Conservation (phyloP, 2,888 invertebrate genomes). For the Scaptomyza polygonia region DNA sequence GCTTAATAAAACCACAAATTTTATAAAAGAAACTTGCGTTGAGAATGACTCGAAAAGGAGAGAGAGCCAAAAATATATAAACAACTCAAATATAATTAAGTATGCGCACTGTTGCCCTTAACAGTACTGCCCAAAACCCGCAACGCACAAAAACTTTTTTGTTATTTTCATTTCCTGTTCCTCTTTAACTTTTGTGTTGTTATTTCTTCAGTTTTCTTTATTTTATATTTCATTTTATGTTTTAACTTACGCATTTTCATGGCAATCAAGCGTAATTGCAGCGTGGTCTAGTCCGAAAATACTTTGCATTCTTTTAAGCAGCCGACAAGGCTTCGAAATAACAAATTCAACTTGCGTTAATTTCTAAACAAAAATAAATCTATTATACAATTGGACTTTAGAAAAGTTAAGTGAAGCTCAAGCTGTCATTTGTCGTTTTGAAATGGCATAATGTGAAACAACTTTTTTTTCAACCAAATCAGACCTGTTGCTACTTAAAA, state of each 20-base stretch:
- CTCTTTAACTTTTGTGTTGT: conserved; percentile 6
- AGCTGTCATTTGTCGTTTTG: neutral
- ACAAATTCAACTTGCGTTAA: conserved; percentile 3
- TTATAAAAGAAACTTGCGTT: conserved; percentile 46
- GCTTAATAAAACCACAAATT: conserved; percentile 71
- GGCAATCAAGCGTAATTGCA: conserved; percentile 71
- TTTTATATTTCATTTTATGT: conserved; percentile 48
- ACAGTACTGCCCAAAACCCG: conserved; percentile 25
- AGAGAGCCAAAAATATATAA: conserved; percentile 50
- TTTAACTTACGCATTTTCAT: conserved; percentile 65
- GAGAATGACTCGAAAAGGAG: conserved; percentile 31
- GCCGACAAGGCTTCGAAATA: conserved; percentile 18
- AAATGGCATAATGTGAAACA: conserved; percentile 6
- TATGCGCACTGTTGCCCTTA: conserved; percentile 75
- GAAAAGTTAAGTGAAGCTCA: neutral
- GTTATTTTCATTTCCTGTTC: conserved; percentile 39
- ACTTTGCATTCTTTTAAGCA: conserved; percentile 16
- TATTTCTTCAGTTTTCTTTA: conserved; percentile 13
- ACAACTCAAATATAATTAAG: conserved; percentile 76
- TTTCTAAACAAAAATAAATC: neutral
- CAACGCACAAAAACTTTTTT: conserved; percentile 50
- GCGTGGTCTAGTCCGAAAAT: conserved; percentile 19
- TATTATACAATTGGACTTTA: neutral
- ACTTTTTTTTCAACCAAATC: conserved; percentile 11
- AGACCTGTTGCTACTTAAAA: conserved; percentile 68